A percentile compares a stretch with the other conserved stretches of the same genome.
Conservation (phyloP, 2,113 vertebrate species). For the Chloebia gouldiae region DNA sequence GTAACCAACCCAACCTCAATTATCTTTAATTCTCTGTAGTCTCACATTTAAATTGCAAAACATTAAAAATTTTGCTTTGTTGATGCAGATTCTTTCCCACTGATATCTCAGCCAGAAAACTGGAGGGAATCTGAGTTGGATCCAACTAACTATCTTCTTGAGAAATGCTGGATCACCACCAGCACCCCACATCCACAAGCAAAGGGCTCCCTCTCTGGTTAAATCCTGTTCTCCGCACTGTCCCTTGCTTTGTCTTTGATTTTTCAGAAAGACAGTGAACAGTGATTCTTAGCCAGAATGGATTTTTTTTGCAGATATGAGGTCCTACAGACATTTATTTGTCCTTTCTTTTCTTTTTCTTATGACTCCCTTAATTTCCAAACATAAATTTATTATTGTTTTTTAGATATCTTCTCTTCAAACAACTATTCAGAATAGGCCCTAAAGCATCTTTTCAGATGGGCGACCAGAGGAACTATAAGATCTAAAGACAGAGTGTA, state of each 20-base stretch:
- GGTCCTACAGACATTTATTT: background rate
- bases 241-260: background rate
- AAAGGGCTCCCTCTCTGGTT: background rate
- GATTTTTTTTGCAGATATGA: background rate
- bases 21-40: background rate
- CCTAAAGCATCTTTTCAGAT: background rate
- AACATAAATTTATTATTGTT: background rate
- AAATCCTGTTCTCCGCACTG: background rate
- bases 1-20: background rate
- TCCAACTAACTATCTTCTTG: background rate
- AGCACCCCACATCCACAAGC: fast-evolving
- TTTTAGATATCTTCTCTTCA: background rate
- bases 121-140: fast-evolving
- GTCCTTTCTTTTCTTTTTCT: background rate
- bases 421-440: background rate
- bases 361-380: background rate
- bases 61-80: background rate
- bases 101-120: background rate
- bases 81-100: background rate
- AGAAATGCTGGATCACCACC: background rate
- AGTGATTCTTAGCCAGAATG: background rate
- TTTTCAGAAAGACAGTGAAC: background rate
- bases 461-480: background rate
- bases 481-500: background rate
- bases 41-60: background rate